These are phyloP conservation scores for Deilephila porcellus DNA, from an alignment of 2,888 invertebrate species.

Conservation along the genomic window DNA sequence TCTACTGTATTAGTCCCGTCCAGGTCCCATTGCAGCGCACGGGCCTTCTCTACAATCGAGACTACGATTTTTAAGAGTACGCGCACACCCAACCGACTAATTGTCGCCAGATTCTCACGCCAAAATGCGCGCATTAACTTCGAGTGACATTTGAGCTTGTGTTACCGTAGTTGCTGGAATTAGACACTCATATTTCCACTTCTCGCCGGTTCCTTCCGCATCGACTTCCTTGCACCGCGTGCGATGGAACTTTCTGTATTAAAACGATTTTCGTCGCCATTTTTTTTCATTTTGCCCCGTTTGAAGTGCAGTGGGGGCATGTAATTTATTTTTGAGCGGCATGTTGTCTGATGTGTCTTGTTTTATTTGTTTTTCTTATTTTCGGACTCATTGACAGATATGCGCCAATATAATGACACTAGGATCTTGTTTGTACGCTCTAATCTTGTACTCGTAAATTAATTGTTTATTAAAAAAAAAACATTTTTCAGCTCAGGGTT, in stretches of 20 bases:
- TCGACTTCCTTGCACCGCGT: slow-evolving; percentile 37
- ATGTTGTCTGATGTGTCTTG: neutral
- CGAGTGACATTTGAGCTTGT: slow-evolving; percentile 22
- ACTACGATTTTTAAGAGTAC: no score
- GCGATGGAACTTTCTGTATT: slow-evolving; percentile 46
- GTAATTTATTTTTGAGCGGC: neutral
- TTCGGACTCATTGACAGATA: no score
- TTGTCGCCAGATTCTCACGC: neutral
- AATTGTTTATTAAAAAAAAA: no score
- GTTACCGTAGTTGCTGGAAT: slow-evolving; percentile 35
- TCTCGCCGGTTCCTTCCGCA: slow-evolving; percentile 42
- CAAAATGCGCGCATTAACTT: slow-evolving; percentile 3
- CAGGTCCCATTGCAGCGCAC: no score
- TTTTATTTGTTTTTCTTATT: neutral
- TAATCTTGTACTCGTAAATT: no score
- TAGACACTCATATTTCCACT: slow-evolving; percentile 55
- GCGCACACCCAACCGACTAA: no score
- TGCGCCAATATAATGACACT: neutral
- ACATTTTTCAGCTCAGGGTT: no score
- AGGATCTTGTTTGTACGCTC: neutral
- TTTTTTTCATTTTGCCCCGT: slow-evolving; percentile 35
- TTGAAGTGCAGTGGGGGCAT: slow-evolving; percentile 9
- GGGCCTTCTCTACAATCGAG: no score
- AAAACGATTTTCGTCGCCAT: slow-evolving; percentile 47
- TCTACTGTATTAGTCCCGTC: no score